Percentiles rank a stretch among this genome's conserved stretches.
These are phyloP conservation scores for Lasius platythorax DNA, from an alignment of 2,888 invertebrate genomes.

Conservation along the genomic window DNA sequence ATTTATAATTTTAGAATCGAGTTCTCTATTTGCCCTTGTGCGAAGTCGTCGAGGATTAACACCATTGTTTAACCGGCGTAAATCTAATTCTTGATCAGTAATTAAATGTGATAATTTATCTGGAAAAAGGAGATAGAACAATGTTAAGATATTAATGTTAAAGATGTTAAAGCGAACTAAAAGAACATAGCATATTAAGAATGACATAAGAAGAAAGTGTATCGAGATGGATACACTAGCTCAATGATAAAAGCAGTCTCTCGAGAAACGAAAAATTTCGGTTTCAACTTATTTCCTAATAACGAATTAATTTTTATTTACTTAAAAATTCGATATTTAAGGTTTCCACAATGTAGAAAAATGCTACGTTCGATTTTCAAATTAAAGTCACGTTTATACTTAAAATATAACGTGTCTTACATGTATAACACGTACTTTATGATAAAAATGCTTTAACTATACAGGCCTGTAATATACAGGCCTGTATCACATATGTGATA, in stretches of 20 bases:
- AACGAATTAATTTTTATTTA: too few species aligned
- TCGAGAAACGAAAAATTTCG: too few species aligned
- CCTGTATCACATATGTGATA: too few species aligned
- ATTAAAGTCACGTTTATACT: too few species aligned
- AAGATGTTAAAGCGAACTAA: background rate
- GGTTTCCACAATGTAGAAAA: too few species aligned
- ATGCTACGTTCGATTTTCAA: too few species aligned
- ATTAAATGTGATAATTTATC: constrained; percentile 32
- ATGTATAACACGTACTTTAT: too few species aligned
- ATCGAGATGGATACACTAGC: background rate
- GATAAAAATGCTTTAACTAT: too few species aligned
- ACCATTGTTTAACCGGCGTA: background rate
- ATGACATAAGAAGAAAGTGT: background rate
- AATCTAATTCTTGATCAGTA: constrained; percentile 32
- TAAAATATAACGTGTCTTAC: too few species aligned
- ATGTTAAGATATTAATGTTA: background rate
- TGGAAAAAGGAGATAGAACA: background rate
- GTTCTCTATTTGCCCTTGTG: background rate
- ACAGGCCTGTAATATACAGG: too few species aligned
- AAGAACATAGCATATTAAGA: background rate
- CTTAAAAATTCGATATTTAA: too few species aligned
- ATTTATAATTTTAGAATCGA: background rate
- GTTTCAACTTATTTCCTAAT: too few species aligned
- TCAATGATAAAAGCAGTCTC: background rate
- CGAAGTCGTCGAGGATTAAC: constrained; percentile 10